phyloP scores from a whole-genome alignment of 2,888 invertebrate genomes.

The Tipula confusa region DNA sequence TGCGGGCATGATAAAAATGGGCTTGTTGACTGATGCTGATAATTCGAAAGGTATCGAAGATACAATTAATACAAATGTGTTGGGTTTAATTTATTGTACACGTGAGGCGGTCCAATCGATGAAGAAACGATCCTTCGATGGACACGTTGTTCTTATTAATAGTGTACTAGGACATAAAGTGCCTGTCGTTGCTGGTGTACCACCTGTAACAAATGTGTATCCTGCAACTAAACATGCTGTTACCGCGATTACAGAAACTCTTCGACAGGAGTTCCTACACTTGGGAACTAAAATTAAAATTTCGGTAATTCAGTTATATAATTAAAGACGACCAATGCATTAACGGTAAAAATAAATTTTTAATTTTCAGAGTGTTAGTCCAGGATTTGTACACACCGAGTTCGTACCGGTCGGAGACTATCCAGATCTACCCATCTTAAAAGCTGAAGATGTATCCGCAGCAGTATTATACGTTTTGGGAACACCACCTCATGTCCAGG shows the following conservation, averaged over 20 bases:
- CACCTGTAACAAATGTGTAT: constrained; percentile 39
- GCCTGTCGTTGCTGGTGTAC: constrained; percentile 39
- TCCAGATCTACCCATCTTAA: not conserved
- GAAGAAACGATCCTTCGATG: constrained; percentile 46
- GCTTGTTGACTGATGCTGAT: constrained; percentile 36
- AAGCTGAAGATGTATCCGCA: not conserved
- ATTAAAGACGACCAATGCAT: no score
- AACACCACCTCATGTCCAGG: not conserved
- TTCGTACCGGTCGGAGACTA: no score
- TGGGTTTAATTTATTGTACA: constrained; percentile 48
- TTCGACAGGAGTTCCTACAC: constrained; percentile 43
- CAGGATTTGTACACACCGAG: not conserved
- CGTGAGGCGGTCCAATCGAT: constrained; percentile 52
- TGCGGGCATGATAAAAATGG: constrained; percentile 49
- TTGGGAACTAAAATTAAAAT: constrained; percentile 4
- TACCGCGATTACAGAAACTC: constrained; percentile 43
- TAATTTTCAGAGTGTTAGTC: not conserved
- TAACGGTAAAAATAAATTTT: no score
- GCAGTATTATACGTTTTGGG: not conserved
- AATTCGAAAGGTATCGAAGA: constrained; percentile 40
- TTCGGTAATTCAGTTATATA: no score
- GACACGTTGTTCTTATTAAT: constrained; percentile 51
- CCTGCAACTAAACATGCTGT: constrained; percentile 43
- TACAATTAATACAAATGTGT: constrained; percentile 50
- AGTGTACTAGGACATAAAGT: constrained; percentile 51